These are phyloP conservation scores for Seira ritae DNA, from an alignment of 2,888 invertebrate genomes.

Conservation along the genomic window DNA sequence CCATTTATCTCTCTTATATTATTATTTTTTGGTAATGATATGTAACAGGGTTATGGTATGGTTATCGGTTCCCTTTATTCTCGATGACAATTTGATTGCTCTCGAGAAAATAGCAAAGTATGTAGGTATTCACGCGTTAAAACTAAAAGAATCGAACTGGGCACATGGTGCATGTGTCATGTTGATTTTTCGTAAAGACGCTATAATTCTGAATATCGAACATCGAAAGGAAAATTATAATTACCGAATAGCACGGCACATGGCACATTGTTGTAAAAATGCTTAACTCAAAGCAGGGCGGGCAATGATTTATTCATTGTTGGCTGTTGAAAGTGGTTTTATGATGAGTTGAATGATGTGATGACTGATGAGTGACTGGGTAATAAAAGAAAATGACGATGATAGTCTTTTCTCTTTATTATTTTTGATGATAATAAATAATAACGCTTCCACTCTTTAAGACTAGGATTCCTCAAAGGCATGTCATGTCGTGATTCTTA, in stretches of 20 bases:
- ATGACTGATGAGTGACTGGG: not conserved
- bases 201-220: too few relatives aligned
- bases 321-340: slow-evolving; percentile 31
- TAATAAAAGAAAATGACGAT: slow-evolving; percentile 23
- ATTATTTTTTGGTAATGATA: slow-evolving; percentile 5
- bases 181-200: not conserved
- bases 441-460: too few relatives aligned
- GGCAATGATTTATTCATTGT: too few relatives aligned
- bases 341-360: slow-evolving; percentile 18
- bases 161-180: not conserved
- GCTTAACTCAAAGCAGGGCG: too few relatives aligned
- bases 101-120: too few relatives aligned
- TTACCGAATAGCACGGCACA: too few relatives aligned
- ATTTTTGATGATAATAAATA: slow-evolving; percentile 1
- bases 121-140: too few relatives aligned
- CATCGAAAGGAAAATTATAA: too few relatives aligned
- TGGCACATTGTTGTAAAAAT: too few relatives aligned
- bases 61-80: slow-evolving; percentile 43
- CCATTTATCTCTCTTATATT: too few relatives aligned
- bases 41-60: slow-evolving; percentile 29
- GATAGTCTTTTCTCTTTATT: slow-evolving; percentile 10
- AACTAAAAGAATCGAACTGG: too few relatives aligned
- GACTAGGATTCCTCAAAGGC: slow-evolving; percentile 12
- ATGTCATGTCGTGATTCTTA: slow-evolving; percentile 11
- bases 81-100: slow-evolving; percentile 34